Evolutionary conservation across 2,113 vertebrate species (phyloP).

Genomic region (Sisor rabdophorus): DNA sequence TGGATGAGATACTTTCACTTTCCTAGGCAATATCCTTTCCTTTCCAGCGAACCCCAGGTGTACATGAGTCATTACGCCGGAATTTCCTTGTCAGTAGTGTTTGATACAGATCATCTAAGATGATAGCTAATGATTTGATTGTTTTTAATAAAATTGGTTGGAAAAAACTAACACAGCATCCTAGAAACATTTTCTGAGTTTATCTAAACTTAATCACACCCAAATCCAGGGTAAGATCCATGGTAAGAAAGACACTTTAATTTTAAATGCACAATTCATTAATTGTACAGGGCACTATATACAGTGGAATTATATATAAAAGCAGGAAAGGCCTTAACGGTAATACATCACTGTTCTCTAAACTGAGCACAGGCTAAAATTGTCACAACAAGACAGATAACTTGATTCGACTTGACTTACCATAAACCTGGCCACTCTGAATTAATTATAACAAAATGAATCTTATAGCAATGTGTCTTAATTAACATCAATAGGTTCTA

Average conservation of each 20-base stretch:
- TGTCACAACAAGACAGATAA: background rate
- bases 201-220: slow-evolving; percentile 58
- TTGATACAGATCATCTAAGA: background rate
- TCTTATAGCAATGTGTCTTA: background rate
- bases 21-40: background rate
- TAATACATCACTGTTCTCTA: background rate
- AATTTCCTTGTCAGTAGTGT: background rate
- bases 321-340: background rate
- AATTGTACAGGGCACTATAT: slow-evolving; percentile 62
- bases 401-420: too few relatives aligned
- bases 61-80: background rate
- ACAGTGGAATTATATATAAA: slow-evolving; percentile 52
- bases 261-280: slow-evolving; percentile 70
- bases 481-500: background rate
- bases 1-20: background rate
- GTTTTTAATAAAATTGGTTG: too few relatives aligned
- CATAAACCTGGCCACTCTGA: background rate
- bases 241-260: slow-evolving; percentile 74
- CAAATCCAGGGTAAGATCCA: slow-evolving; percentile 68
- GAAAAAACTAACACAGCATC: background rate
- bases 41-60: background rate
- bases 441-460: slow-evolving; percentile 20
- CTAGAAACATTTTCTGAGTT: slow-evolving; percentile 1
- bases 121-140: too few relatives aligned
- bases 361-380: slow-evolving; percentile 1